A percentile compares a stretch with the other conserved stretches of the same genome.
phyloP scores from a whole-genome alignment of 2,888 invertebrate species.

The Leptinotarsa rubiginosa region DNA sequence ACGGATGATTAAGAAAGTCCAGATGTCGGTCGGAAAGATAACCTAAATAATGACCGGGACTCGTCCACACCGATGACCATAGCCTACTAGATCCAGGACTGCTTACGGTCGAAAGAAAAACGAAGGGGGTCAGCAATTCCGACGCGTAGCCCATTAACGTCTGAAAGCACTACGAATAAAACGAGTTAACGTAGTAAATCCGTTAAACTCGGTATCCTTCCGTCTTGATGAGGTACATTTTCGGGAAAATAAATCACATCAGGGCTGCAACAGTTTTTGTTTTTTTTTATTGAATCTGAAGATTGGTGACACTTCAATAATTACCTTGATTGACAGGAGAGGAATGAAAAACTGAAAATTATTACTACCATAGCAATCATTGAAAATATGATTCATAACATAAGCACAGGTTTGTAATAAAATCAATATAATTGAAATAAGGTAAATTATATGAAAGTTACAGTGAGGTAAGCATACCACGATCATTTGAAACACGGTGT shows the following conservation, averaged over 20 bases:
- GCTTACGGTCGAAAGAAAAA: constrained; percentile 56
- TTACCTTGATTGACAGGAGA: no score
- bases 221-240: constrained; percentile 50
- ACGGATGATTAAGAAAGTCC: constrained; percentile 40
- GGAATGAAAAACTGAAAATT: no score
- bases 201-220: constrained; percentile 54
- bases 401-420: no score
- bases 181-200: constrained; percentile 56
- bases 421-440: no score
- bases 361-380: no score
- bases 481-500: no score
- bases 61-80: constrained; percentile 47
- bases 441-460: no score
- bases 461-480: no score
- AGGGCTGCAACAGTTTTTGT: constrained; percentile 43
- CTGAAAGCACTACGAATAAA: constrained; percentile 54
- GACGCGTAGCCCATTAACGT: constrained; percentile 60
- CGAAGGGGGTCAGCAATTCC: constrained; percentile 55
- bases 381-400: no score
- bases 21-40: constrained; percentile 37
- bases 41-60: constrained; percentile 50
- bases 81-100: constrained; percentile 44
- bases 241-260: constrained; percentile 55
- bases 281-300: background rate
- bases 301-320: background rate